Conservation (phyloP, 2,888 invertebrate genomes). For the Anarsia innoxiella region DNA sequence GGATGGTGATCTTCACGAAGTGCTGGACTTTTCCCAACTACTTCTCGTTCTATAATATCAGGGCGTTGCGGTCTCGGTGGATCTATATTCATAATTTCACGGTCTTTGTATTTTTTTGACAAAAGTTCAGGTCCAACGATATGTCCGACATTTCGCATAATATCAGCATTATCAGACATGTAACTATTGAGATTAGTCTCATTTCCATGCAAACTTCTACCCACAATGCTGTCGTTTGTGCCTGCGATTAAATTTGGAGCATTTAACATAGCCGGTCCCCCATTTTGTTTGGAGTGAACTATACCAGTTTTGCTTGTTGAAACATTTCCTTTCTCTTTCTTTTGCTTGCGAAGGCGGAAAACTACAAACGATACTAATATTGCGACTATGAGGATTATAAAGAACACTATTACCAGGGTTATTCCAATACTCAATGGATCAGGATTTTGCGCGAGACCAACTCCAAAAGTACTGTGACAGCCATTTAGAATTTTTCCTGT, state of each 20-base stretch:
- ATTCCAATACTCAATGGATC: slow-evolving; percentile 95
- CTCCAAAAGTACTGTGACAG: slow-evolving; percentile 84
- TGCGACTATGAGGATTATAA: slow-evolving; percentile 90
- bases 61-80: slow-evolving; percentile 89
- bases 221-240: slow-evolving; percentile 81
- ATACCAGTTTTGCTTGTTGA: slow-evolving; percentile 78
- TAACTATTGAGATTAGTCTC: slow-evolving; percentile 82
- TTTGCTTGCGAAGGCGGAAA: slow-evolving; percentile 90
- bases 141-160: slow-evolving; percentile 84
- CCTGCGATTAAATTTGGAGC: slow-evolving; percentile 80
- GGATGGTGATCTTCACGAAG: slow-evolving; percentile 86
- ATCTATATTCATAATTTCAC: slow-evolving; percentile 83
- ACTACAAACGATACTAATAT: slow-evolving; percentile 94
- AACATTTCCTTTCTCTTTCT: slow-evolving; percentile 86
- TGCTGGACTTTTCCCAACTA: slow-evolving; percentile 88
- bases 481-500: slow-evolving; percentile 84
- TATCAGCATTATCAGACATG: slow-evolving; percentile 82
- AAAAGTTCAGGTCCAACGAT: slow-evolving; percentile 90
- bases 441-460: slow-evolving; percentile 84
- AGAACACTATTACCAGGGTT: slow-evolving; percentile 94
- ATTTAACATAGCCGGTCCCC: slow-evolving; percentile 80
- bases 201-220: slow-evolving; percentile 79
- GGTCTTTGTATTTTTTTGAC: slow-evolving; percentile 91
- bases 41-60: slow-evolving; percentile 94
- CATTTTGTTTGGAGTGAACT: slow-evolving; percentile 86